A percentile compares a stretch with the other conserved stretches of the same genome.
These are phyloP conservation scores for Pseudanteris insignis DNA, from an alignment of 2,888 invertebrate species.

Conservation along the genomic window DNA sequence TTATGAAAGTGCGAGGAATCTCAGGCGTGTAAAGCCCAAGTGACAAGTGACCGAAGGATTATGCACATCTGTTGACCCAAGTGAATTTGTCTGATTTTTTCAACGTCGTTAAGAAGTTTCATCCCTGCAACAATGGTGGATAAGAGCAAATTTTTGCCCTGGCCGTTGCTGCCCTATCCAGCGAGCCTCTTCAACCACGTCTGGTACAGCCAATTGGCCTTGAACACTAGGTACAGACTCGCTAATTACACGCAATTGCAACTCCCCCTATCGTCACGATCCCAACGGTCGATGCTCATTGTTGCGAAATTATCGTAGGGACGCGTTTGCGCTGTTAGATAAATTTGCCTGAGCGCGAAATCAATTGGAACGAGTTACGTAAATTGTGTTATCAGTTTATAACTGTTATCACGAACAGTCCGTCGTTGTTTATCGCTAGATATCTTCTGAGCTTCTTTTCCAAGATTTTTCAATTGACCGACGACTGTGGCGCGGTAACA, in stretches of 20 bases:
- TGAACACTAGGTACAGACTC: slow-evolving; percentile 59
- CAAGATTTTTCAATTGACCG: too few species aligned
- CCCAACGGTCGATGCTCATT: too few species aligned
- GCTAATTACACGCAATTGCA: not conserved
- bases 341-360: too few species aligned
- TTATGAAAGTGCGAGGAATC: slow-evolving; percentile 1
- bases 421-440: slow-evolving; percentile 23
- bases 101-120: not conserved
- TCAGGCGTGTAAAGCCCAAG: too few species aligned
- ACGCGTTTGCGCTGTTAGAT: too few species aligned
- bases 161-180: slow-evolving; percentile 62
- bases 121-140: slow-evolving; percentile 59
- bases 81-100: slow-evolving; percentile 12
- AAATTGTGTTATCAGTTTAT: slow-evolving; percentile 22
- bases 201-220: slow-evolving; percentile 63
- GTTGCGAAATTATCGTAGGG: too few species aligned
- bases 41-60: slow-evolving; percentile 26
- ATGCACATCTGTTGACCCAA: slow-evolving; percentile 16
- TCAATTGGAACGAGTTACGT: slow-evolving; percentile 23
- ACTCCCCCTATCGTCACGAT: too few species aligned
- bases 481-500: too few species aligned
- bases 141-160: slow-evolving; percentile 62
- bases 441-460: too few species aligned
- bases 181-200: slow-evolving; percentile 61
- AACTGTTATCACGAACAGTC: slow-evolving; percentile 19